Conservation (phyloP, 2,797 vertebrate genomes). For the Petrocephalus schoutedeni region DNA sequence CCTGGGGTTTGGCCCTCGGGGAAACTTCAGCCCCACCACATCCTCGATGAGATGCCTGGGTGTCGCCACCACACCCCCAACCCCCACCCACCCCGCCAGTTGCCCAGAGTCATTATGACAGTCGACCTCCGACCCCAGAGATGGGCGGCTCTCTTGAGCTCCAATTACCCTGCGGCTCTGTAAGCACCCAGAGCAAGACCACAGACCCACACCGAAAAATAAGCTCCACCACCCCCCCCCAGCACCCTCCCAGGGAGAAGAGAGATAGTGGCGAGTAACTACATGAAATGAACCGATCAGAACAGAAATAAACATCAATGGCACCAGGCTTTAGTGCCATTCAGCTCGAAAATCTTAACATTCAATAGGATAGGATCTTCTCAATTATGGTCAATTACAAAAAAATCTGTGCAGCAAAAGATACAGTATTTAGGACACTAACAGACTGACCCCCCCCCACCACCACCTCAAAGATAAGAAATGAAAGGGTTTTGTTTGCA, state of each 20-base stretch:
- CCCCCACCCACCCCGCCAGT: not conserved
- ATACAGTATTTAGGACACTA: not conserved
- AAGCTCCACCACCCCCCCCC: too few species aligned
- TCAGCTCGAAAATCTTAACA: not conserved
- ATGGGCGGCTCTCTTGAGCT: not conserved
- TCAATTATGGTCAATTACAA: conserved; percentile 11
- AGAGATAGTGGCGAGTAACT: not conserved
- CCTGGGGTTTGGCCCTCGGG: not conserved
- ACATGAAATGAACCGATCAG: not conserved
- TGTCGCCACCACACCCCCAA: not conserved
- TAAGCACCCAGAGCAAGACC: not conserved
- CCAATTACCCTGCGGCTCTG: not conserved
- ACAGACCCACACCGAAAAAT: not conserved
- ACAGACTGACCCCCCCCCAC: not conserved
- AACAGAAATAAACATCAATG: not conserved
- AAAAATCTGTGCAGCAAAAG: not conserved
- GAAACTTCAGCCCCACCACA: not conserved
- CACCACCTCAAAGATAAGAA: not conserved
- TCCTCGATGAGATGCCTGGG: not conserved
- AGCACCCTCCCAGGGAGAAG: not conserved
- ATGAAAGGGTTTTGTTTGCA: not conserved
- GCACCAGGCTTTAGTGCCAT: not conserved
- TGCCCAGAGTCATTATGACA: not conserved
- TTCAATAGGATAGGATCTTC: not conserved
- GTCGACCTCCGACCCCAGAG: not conserved